Evolutionary conservation across 2,797 vertebrate species (phyloP), one percentile per base, ranked within the genome.

Genomic region (Furcifer pardalis): DNA sequence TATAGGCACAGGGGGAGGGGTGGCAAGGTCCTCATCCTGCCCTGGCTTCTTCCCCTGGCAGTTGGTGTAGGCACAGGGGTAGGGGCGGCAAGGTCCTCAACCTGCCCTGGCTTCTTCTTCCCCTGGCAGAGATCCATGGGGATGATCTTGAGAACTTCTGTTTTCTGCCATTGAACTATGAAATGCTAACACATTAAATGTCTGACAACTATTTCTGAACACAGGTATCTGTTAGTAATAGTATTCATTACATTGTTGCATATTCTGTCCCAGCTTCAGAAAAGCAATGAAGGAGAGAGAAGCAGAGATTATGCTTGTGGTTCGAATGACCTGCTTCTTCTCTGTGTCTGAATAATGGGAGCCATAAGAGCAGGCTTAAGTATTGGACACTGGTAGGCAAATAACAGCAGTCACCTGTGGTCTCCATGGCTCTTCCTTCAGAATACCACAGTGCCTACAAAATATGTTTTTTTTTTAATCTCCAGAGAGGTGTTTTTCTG

Each of bases 161-260:
- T 23, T 15, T 44, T 46, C 30, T 60, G n/a, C 15, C 7, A 13
- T 15, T 21, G 79, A 42, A 19, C 17, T 81, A 17, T 25, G 25
- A 25, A 73, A 4, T 2, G 27, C 6, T 12, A 89, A 86, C 74
- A 79, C 84, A 88, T 75, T 81, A 35, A n/a, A 4, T 52, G 17
- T 32, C 42, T 46, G 49, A 79, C 79, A 89, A 81, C 81, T 86
- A 49, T 9, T 0, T 66, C 84, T 89, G 87, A 87, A 82, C 86
- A 88, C 84, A 77, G 62, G 72, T 85, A 19, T 30, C 15, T 32
- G 49, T 13, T 91, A 77, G n/a, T 8, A 74, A 82, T 49, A 74
- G 19, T 12, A 81, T 87, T 82, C 83, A n/a, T 87, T 89, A 78
- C 7, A 87, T n/a, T 46, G 72, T 15, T 73, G 77, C 49, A 60